Base-by-base conservation (phyloP, 2,797 vertebrate genomes). In the Xenopus petersii region DNA sequence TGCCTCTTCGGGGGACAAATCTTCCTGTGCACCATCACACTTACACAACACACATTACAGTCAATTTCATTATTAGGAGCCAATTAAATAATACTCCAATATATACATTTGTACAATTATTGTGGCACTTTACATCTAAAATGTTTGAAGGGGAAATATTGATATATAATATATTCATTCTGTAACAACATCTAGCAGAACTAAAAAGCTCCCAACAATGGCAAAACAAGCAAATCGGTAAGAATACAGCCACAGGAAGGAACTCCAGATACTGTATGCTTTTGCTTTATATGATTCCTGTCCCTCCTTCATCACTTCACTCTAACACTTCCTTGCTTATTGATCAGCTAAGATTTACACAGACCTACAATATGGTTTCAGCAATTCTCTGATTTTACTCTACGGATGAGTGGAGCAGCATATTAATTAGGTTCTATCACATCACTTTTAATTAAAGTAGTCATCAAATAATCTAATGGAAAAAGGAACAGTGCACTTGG, bases 261-360 rank as follows among this genome's bases (percentile, higher is more conserved):
- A 58, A 58, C 4, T 58, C 8, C 12, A 58, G n/a, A 17, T 58
- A n/a, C n/a, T n/a, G n/a, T n/a, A 17, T 9, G n/a, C 15, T 21
- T 21, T 58, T 58, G 15, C 10, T n/a, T 5, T 21, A 58, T 58
- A 58, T 58, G 55, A 58, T n/a, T 58, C 49, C 8, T 16, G 4
- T 60, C 17, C 30, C 24, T 26, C 17, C 21, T 60, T 60, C 12
- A 60, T 60, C 10, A 26, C 17, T 60, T 60, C 10, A 24, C 10
- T 30, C 12, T 42, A 21, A n/a, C 30, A 30, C 54, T 10, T 65
- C 17, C 6, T 3, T 15, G 5, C 2, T 59, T 76, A 77, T 77
- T 71, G 69, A 77, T 67, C 62, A 65, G 6, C 24, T 2, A 51
- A 49, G 69, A 77, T 77, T 71, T 77, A 77, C 48, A 56, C 26